Percentiles rank a stretch among this genome's conserved stretches.
phyloP scores from a whole-genome alignment of 2,113 vertebrate species.

The Ophthalmolycus amberensis region DNA sequence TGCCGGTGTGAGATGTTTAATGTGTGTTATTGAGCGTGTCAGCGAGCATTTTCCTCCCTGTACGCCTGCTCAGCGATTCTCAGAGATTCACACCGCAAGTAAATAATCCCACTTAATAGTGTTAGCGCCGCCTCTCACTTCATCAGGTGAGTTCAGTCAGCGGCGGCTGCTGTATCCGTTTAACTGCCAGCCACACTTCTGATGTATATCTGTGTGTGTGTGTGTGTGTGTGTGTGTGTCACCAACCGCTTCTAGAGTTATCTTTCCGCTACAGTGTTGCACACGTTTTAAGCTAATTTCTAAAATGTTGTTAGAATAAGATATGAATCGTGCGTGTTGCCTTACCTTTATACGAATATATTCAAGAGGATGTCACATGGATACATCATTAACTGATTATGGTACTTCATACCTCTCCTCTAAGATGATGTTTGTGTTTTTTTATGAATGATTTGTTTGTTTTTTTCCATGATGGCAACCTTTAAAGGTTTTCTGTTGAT shows the following conservation, averaged over 20 bases:
- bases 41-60: neutral
- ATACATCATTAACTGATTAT: neutral
- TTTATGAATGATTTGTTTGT: too few relatives aligned
- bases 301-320: neutral
- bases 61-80: slow-evolving; percentile 21
- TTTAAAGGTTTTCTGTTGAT: too few relatives aligned
- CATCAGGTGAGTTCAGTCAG: slow-evolving; percentile 26
- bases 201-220: too few relatives aligned
- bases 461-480: too few relatives aligned
- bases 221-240: neutral
- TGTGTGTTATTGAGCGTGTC: slow-evolving; percentile 27
- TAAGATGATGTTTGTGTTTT: too few relatives aligned
- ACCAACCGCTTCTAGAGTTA: too few relatives aligned
- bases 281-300: neutral
- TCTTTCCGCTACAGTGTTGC: neutral
- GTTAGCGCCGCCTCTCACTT: slow-evolving; percentile 10
- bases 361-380: neutral
- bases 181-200: too few relatives aligned
- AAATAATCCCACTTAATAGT: slow-evolving; percentile 28
- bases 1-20: slow-evolving; percentile 6
- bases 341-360: neutral
- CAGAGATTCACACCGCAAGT: slow-evolving; percentile 16
- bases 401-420: too few relatives aligned
- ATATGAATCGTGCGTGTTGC: neutral
- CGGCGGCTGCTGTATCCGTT: too few relatives aligned